Evolutionary conservation across 2,113 vertebrate genomes (phyloP), one percentile per base, ranked within the genome.

Genomic region (Thomomys bottae): DNA sequence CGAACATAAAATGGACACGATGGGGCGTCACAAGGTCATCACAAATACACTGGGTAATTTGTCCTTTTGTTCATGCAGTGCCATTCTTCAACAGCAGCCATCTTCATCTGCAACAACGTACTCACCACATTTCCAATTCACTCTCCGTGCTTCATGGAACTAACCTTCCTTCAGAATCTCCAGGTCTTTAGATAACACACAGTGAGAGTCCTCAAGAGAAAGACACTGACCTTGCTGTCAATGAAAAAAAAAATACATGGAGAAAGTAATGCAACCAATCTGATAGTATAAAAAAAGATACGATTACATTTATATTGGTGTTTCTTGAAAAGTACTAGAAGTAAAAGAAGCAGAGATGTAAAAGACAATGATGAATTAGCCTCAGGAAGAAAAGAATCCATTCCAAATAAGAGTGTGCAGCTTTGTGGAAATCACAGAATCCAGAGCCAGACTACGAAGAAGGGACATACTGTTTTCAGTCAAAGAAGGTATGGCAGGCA

Each of bases 211-310:
- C 59, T 81, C 78, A 89, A 71, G 64, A 87, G 40, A 49, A 21
- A 94, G 64, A 92, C 15, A 70, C 59, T 70, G 59, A 95, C 71
- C 14, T 83, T 94, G 34, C 75, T 73, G 70, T 28, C 71, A 93
- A 88, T 76, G 85, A 91, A 87, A 90, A 64, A 79, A 40, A 76
- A 76, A 54, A 34, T 28, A 61, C 49, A 90, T 26, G 4, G 38
- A 70, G 34, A 73, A 84, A 91, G 71, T 83, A 88, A 86, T 40
- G 23, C 26, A 66, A 79, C 82, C 75, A 61, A 75, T 30, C 87
- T 90, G 40, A 42, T 75, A 30, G 79, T 84, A 89, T 54, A 54
- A 49, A 87, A 79, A 82, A 42, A 63, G 72, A 42, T 57, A 66
- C 23, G 70, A 71, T 54, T 68, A 71, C 5, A 77, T 3, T 54